Evolutionary conservation across 2,888 invertebrate genomes (phyloP), one percentile per base, ranked within the genome.

Genomic region (Campoplex capitator): DNA sequence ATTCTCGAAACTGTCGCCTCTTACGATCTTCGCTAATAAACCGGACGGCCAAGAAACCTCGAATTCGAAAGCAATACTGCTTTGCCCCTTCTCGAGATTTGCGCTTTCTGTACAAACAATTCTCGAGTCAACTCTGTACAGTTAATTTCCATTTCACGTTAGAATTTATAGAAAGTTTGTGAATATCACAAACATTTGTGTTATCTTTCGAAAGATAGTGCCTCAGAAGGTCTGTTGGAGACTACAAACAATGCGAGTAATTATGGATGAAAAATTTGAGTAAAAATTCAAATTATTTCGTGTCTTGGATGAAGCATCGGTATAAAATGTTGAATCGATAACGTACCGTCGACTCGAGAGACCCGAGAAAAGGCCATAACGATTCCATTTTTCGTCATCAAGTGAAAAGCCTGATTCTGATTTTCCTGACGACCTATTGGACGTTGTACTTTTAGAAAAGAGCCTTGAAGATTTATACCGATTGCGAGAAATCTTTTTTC

Each of bases 31-130:
- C 45, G 93, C 89, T 73, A 88, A 73, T 51, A 94, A 89, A 45
- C 94, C 92, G 18, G 91, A 90, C 0, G 94, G 93, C 91, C 91
- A 92, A 1, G 92, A 92, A 58, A 88, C 89, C 42, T 89, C 84
- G 70, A 92, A 91, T 42, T 92, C 90, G 74, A 91, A 88, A 28
- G 67, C 48, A 38, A 56, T 42, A 54, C 83, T 18, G 35, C 65
- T 73, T 13, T 18, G 75, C 51, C 48, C 76, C 32, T 56, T 11
- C 2, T 32, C 76, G 28, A 65, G 48, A n/a, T 18, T 18, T 13
- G 58, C 79, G 32, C 23, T 9, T 51, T 85, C 73, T 80, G 32
- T 18, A 56, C 23, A 35, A 35, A 51, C 54, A 28, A 32, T 51
- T 48, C 62, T 28, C 9, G 62, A 62, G 62, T 32, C 32, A 62